Base-by-base conservation (phyloP, 2,888 invertebrate genomes). In the Ephialtes manifestator region DNA sequence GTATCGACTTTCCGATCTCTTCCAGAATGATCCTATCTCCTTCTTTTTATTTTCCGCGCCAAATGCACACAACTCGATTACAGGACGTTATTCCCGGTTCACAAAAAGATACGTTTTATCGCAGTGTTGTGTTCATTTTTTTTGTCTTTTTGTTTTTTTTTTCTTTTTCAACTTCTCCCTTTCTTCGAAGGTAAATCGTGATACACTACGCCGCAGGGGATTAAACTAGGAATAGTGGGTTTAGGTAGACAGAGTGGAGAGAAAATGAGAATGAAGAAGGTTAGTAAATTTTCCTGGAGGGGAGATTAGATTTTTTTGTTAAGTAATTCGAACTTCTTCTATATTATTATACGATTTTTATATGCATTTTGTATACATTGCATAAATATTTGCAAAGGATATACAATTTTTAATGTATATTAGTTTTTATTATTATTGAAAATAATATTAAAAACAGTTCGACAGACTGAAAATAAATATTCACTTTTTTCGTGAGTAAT, bases 1-100 rank as follows among this genome's bases (percentile, higher is more conserved):
- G 77, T 85, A 82, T 82, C 82, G 85, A 85, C 71, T 80, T 85
- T 80, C 82, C 85, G 85, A 85, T 82, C 79, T 85, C 82, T 68
- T 79, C 65, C 78, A 78, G 63, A 76, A 67, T 72, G 85, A 82
- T 82, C 67, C 79, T 67, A 80, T 82, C 81, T 11, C 35, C 60
- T 46, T 79, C 71, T 82, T 75, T 85, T 76, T 79, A 76, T 65
- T 82, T 51, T 60, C 51, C 35, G 74, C 74, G 68, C 55, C 74
- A 78, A 81, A 81, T 74, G 81, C 82, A 80, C 82, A 72, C 75
- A 65, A 82, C 82, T 85, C 79, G 82, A 72, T 80, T 76, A 80
- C 75, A 13, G 28, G 48, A 82, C 43, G 75, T 70, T 85, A 76
- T 53, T 76, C 15, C 48, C 10, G 63, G 63, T 65, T 35, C 39